phyloP scores from a whole-genome alignment of 2,113 vertebrate genomes.

The Phalacrocorax pelagicus region DNA sequence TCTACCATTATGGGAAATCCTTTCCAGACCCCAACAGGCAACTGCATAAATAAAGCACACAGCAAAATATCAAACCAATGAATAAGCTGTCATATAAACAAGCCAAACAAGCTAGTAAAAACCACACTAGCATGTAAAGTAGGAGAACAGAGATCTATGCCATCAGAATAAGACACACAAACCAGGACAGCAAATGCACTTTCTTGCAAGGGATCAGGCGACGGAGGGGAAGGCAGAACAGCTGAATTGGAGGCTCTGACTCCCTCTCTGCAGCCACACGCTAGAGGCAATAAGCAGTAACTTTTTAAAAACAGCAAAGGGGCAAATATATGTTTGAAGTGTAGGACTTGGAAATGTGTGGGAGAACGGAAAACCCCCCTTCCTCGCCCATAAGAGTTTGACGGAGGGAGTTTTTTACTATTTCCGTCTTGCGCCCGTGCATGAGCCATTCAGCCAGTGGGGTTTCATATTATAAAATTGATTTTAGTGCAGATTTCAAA shows the following conservation, averaged over 20 bases:
- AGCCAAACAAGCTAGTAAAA: constrained; percentile 41
- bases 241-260: background rate
- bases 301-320: background rate
- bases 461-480: background rate
- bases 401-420: background rate
- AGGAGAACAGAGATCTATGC: background rate
- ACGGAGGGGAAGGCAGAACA: background rate
- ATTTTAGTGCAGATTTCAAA: background rate
- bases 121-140: constrained; percentile 31
- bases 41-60: constrained; percentile 57
- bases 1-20: constrained; percentile 48
- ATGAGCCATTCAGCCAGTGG: background rate
- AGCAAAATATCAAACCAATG: constrained; percentile 50
- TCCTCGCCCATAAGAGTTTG: background rate
- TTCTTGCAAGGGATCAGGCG: background rate
- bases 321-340: background rate
- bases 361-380: background rate
- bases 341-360: background rate
- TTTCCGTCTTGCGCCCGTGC: background rate
- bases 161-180: background rate
- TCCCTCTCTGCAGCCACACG: background rate
- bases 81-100: constrained; percentile 47
- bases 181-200: background rate
- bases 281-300: background rate
- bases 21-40: constrained; percentile 48